Evolutionary conservation across 2,797 vertebrate genomes (phyloP), one percentile per base, ranked within the genome.

Genomic region (Acestrorhynchus altus): DNA sequence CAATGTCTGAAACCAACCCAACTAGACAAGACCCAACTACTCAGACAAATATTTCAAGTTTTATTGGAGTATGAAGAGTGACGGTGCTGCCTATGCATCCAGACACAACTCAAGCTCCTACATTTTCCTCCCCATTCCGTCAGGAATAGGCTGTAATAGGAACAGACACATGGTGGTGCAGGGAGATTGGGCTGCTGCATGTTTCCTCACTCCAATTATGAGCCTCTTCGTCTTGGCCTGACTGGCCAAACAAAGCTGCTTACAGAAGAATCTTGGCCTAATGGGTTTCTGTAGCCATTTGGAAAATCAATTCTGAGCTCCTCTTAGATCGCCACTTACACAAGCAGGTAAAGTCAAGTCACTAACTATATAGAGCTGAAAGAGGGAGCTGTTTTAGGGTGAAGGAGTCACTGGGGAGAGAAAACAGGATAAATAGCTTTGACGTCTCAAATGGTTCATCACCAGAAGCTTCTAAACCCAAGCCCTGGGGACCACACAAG

Each of bases 31-130:
- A 35, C 31, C 31, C 31, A 35, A 35, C 20, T 24, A 52, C n/a
- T 9, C 18, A 56, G 51, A 52, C 20, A 52, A 8, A 24, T 26
- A 56, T 56, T 13, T 26, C 52, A 3, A 56, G 22, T 20, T 26
- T 10, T 12, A 4, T 60, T 20, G 31, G 51, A 66, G 28, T 51
- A 22, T 13, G 39, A 74, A 79, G 81, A 81, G 31, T 74, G 83
- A 82, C 73, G 72, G 71, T 15, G 35, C 74, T 77, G 73, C 76
- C 82, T 81, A 60, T 64, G 63, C 69, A 78, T 70, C 39, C 61
- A 69, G 76, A 83, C 76, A 70, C 31, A 67, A 47, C 24, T 5
- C 70, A 63, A 67, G 39, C 64, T 26, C 72, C 74, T 70, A 74
- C 57, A 65, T 78, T 74, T 68, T 64, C 57, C 65, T 78, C 59